Evolutionary conservation across 2,888 invertebrate species (phyloP).

Genomic region (Polymixis flavicincta): DNA sequence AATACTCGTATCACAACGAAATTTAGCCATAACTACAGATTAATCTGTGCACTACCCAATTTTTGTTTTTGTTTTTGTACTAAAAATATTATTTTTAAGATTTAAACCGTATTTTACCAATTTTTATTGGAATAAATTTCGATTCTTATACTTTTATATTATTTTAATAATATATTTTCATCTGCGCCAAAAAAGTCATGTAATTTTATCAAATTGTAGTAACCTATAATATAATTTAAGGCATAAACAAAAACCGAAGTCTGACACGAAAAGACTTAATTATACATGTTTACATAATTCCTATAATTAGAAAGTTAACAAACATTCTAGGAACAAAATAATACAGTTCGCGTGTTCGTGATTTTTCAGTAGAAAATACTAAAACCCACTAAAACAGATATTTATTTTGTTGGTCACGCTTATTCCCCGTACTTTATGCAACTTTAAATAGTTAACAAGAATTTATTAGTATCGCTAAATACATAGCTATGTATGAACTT

Average conservation of each 20-base stretch:
- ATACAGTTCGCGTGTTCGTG: constrained; percentile 50
- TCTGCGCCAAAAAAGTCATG: background rate
- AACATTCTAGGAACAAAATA: constrained; percentile 51
- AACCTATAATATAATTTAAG: no score
- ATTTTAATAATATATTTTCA: background rate
- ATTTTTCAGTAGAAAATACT: constrained; percentile 16
- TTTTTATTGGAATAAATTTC: no score
- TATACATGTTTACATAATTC: constrained; percentile 19
- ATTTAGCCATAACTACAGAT: background rate
- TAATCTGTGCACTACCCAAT: background rate
- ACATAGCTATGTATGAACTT: background rate
- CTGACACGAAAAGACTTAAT: constrained; percentile 26
- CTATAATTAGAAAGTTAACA: constrained; percentile 31
- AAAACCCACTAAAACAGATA: constrained; percentile 12
- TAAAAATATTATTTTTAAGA: no score
- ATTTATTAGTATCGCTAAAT: background rate
- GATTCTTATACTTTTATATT: background rate
- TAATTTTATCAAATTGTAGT: background rate
- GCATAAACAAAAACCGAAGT: background rate
- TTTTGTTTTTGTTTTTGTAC: no score
- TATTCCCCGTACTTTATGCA: constrained; percentile 21
- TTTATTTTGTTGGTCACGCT: constrained; percentile 38
- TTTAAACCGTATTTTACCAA: no score
- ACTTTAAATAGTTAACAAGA: constrained; percentile 3
- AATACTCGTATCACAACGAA: no score